Base-by-base conservation (phyloP, 2,888 invertebrate genomes). In the Idaea dimidiata region DNA sequence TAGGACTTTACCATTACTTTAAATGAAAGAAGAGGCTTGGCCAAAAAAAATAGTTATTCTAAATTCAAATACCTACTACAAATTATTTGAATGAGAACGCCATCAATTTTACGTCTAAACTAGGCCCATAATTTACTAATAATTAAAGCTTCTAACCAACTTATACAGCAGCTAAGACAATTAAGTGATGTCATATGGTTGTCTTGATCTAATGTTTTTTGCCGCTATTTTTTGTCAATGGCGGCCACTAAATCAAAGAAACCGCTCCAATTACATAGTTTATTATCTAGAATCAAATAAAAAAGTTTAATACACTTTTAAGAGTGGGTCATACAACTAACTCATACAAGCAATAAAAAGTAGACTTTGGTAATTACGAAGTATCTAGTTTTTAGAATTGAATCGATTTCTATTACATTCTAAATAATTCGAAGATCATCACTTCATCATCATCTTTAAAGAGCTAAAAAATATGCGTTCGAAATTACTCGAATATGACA, bases 191-290 rank as follows among this genome's bases (percentile, higher is more conserved):
- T 43, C 43, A 43, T 43, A 43, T 43, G 43, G 43, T 14, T 43
- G 43, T 43, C 43, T 43, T 43, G 43, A 43, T 60, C 58, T 61
- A 54, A 54, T 1, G 16, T 61, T 68, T 68, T 65, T 66, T 66
- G 54, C 58, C 1, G 16, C 60, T 16, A 60, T 71, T 24, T 68
- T 68, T 67, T 67, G 58, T 56, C 33, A 61, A 66, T 65, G 66
- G 61, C 58, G 61, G 63, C 63, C 64, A 65, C 62, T 58, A 62
- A 64, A 64, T 64, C 67, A 69, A 69, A 66, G 65, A 54, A 17
- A 56, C 69, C 69, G 67, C 63, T 71, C 68, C 59, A 55, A 60
- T 71, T 69, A 66, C 70, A 58, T 43, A 43, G 43, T 43, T 43
- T 43, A 43, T 43, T 43, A 43, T 43, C 43, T 43, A 6, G 14